A percentile compares a stretch with the other conserved stretches of the same genome.
Conservation (phyloP, 1,140 invertebrate species). For the Phthorimaea operculella region DNA sequence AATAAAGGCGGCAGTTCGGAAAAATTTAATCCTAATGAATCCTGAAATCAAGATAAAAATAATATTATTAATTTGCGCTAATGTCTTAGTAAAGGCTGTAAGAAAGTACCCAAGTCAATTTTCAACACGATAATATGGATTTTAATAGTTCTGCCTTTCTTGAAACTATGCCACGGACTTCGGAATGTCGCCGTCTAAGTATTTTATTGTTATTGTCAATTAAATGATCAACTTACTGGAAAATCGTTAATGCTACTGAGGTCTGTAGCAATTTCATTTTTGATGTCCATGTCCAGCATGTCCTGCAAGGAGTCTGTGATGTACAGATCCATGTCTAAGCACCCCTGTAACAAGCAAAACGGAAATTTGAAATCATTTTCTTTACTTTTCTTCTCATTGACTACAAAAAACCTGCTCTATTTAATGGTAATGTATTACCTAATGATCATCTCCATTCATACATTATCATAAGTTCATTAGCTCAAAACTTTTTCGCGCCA, state of each 20-base stretch:
- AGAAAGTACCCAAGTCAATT: no score
- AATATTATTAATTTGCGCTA: background rate
- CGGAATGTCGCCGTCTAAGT: no score
- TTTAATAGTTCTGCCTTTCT: background rate
- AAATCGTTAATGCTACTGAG: constrained; percentile 75
- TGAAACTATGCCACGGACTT: no score
- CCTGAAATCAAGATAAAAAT: constrained; percentile 40
- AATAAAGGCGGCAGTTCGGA: constrained; percentile 73
- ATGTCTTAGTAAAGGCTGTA: no score
- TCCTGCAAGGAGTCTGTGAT: constrained; percentile 76
- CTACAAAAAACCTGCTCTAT: no score
- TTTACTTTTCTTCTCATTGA: background rate
- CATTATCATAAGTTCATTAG: no score
- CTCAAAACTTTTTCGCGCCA: constrained; percentile 18
- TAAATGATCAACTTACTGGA: constrained; percentile 44
- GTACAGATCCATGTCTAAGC: constrained; percentile 70
- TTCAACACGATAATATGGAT: constrained; percentile 2
- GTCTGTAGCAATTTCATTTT: constrained; percentile 81
- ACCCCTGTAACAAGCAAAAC: constrained; percentile 55
- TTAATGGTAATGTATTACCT: no score
- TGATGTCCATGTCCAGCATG: constrained; percentile 86
- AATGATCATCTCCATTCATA: no score
- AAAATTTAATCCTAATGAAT: constrained; percentile 69
- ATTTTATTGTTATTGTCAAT: no score
- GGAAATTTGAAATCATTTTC: constrained; percentile 3